Evolutionary conservation across 2,888 invertebrate species (phyloP).

Genomic region (Gandaritis pyraliata): DNA sequence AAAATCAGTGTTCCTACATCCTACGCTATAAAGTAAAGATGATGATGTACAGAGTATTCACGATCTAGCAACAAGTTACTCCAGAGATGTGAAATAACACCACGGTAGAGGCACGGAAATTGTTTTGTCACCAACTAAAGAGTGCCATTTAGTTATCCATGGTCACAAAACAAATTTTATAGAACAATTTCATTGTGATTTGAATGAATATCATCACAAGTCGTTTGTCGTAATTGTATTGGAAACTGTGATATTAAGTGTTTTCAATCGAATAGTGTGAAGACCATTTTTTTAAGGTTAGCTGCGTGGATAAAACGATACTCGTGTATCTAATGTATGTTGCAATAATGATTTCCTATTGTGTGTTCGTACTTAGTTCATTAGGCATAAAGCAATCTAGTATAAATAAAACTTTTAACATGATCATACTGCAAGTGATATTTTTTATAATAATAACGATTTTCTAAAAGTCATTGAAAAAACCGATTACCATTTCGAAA

Average conservation of each 20-base stretch:
- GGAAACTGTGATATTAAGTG: conserved; percentile 83
- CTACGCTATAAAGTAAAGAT: not conserved
- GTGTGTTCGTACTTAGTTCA: conserved; percentile 59
- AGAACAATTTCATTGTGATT: conserved; percentile 60
- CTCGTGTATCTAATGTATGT: conserved; percentile 59
- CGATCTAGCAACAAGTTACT: not conserved
- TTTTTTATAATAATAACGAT: conserved; percentile 24
- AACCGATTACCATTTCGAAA: conserved; percentile 65
- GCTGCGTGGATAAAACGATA: conserved; percentile 50
- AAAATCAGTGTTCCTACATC: not conserved
- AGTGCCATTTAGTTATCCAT: conserved; percentile 81
- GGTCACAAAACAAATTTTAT: conserved; percentile 74
- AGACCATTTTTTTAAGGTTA: conserved; percentile 57
- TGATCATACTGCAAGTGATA: conserved; percentile 36
- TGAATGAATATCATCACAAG: conserved; percentile 53
- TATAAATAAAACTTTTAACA: conserved; percentile 34
- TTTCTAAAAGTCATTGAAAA: conserved; percentile 32
- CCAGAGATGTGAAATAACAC: not conserved
- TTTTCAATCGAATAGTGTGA: conserved; percentile 75
- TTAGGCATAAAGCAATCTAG: conserved; percentile 34
- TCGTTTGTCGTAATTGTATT: conserved; percentile 70
- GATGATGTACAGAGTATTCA: not conserved
- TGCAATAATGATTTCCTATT: conserved; percentile 68
- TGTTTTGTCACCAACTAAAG: conserved; percentile 77
- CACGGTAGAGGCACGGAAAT: conserved; percentile 50